Evolutionary conservation across 2,797 vertebrate genomes (phyloP), one percentile per base, ranked within the genome.

Genomic region (Malacoraja senta): DNA sequence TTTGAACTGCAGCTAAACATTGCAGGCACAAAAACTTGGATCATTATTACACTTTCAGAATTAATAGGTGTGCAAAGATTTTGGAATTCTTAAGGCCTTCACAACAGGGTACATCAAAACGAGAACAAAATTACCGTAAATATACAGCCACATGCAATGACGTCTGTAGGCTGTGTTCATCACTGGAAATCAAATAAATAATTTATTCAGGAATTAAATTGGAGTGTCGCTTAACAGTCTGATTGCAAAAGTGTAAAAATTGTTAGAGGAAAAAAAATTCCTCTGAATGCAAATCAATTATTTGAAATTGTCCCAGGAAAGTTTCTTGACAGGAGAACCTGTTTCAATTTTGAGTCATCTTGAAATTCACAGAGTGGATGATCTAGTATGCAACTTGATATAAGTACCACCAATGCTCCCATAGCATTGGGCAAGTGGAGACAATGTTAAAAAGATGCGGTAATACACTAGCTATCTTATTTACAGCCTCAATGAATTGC

Each of bases 41-140:
- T n/a, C 72, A 74, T 94, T 94, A 94, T 95, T 95, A 94, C 91
- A 83, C 94, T 94, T 94, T 95, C 80, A 94, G 68, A 92, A 72
- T 72, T 77, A 93, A 95, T 96, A 97, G 96, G 96, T 97, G 96
- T 96, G 96, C 96, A 97, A 96, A 96, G 96, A 96, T 95, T 94
- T 12, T 29, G 72, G 38, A 92, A 92, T 74, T 53, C 68, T 92
- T 76, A 92, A 76, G 90, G 94, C 74, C 93, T 83, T 94, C 95
- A 94, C 76, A 93, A 78, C 19, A 6, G 90, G 93, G 94, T 93
- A n/a, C 94, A 93, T 76, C 93, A 74, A 94, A 94, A 93, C 95
- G 94, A 94, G 93, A 94, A 91, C 94, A 38, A 93, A 90, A 79
- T 80, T 95, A 94, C 94, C 94, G 94, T 83, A 94, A 93, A 95